Evolutionary conservation across 2,888 invertebrate genomes (phyloP).

Genomic region (Rhamphomyia laevipes): DNA sequence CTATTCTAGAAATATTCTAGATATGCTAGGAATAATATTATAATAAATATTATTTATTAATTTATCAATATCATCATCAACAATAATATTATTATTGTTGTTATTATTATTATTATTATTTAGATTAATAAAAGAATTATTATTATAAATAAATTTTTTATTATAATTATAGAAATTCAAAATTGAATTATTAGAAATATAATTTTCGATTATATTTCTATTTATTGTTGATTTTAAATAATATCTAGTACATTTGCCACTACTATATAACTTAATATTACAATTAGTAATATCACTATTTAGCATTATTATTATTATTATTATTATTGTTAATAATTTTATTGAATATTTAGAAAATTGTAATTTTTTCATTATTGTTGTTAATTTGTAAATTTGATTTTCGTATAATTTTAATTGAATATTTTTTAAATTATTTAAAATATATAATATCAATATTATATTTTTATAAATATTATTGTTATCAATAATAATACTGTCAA

Average conservation of each 20-base stretch:
- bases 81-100: neutral
- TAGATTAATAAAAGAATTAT: neutral
- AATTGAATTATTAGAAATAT: neutral
- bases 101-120: neutral
- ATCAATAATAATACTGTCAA: too few species aligned
- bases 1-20: slow-evolving; percentile 40
- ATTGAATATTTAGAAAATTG: too few species aligned
- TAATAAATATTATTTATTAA: neutral
- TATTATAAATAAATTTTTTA: neutral
- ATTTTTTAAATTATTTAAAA: too few species aligned
- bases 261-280: too few species aligned
- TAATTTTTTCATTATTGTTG: too few species aligned
- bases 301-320: slow-evolving; percentile 1
- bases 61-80: neutral
- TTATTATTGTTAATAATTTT: slow-evolving; percentile 3
- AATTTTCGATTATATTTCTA: neutral
- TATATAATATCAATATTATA: too few species aligned
- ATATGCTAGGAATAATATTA: slow-evolving; percentile 7
- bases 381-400: too few species aligned
- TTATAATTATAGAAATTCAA: neutral
- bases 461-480: too few species aligned
- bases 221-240: slow-evolving; percentile 9
- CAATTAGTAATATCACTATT: neutral
- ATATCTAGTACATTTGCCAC: neutral
- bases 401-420: too few species aligned